Base-by-base conservation (phyloP, 2,113 vertebrate species). In the Melospiza melodia region DNA sequence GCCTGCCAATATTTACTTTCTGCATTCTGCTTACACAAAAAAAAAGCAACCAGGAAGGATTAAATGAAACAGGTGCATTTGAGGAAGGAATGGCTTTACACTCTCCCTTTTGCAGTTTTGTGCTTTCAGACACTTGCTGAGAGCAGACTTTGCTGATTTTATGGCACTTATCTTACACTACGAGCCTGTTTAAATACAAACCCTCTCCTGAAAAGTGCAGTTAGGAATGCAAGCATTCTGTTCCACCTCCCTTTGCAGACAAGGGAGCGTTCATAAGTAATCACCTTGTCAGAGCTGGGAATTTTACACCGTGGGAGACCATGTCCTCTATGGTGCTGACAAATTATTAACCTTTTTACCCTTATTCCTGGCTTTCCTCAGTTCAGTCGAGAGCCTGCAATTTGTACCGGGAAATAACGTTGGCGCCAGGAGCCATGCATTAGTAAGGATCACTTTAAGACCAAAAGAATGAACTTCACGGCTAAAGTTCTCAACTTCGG, bases 281-380 rank as follows among this genome's bases (percentile, higher is more conserved):
- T 7, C 22, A 37, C 5, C 22, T n/a, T 16, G 11, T 11, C 54
- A 43, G 54, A 41, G 18, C 10, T 0, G 11, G 15, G 1, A 9
- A 35, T 27, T 79, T 51, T 41, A 49, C 8, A 81, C 16, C 16
- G 10, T 3, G 9, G 15, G 4, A 89, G 5, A 43, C 8, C n/a
- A 20, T 0, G 0, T 23, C 21, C 46, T 46, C 51, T 55, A 5
- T 0, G 4, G 9, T 7, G 25, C 2, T 2, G 3, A 67, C 10
- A 52, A 39, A n/a, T 17, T 12, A 25, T 6, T 21, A 25, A 7
- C 11, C 11, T 33, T 69, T 86, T 48, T 21, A n/a, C n/a, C 27
- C 8, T 49, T 49, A 5, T 10, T 69, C 6, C 44, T 25, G 31
- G 8, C 25, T 58, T 63, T 27, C 27, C 4, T 17, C 6, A 0